Evolutionary conservation across 2,888 invertebrate genomes (phyloP).

Genomic region (Oligia strigilis): DNA sequence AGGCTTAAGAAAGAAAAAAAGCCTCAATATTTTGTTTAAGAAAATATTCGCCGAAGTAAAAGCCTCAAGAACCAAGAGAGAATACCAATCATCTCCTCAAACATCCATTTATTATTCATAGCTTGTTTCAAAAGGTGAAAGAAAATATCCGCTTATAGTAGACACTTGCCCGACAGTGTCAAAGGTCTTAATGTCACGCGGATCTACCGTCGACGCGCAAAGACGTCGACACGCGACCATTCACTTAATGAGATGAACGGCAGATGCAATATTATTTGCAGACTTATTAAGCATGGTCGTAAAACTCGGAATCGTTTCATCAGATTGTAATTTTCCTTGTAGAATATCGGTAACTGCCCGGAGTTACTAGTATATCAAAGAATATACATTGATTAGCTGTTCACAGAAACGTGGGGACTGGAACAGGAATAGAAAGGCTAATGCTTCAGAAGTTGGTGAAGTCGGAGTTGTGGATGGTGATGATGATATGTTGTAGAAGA

Average conservation of each 20-base stretch:
- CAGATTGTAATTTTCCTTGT: not conserved
- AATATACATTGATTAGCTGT: not conserved
- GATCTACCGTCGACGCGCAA: slow-evolving; percentile 12
- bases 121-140: slow-evolving; percentile 1
- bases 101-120: slow-evolving; percentile 22
- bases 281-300: not conserved
- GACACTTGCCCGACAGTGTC: not conserved
- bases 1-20: not conserved
- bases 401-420: not conserved
- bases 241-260: slow-evolving; percentile 13
- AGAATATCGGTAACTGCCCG: not conserved
- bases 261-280: not conserved
- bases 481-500: not conserved
- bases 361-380: not conserved
- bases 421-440: not conserved
- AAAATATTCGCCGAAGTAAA: not conserved
- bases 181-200: slow-evolving; percentile 46
- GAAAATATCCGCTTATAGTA: not conserved
- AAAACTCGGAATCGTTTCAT: not conserved
- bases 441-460: too few relatives aligned
- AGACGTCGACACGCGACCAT: slow-evolving; percentile 14
- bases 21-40: not conserved
- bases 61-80: not conserved
- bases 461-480: not conserved
- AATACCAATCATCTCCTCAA: not conserved